phyloP scores from a whole-genome alignment of 2,888 invertebrate genomes.

The Volucella bombylans region DNA sequence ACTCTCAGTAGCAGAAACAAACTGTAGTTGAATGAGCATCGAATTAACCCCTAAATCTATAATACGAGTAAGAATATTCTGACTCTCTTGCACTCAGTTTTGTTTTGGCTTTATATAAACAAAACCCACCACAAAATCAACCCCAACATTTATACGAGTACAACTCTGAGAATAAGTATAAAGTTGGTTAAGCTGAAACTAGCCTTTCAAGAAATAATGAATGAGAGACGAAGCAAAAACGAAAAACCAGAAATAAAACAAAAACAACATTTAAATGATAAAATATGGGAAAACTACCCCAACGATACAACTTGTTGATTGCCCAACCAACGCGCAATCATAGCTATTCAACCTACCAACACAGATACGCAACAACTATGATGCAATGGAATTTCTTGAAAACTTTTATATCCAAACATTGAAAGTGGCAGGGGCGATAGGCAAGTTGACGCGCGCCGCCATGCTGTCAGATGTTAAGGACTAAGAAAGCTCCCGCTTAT shows the following conservation, averaged over 20 bases:
- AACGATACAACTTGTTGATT: constrained; percentile 73
- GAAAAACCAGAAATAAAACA: not conserved
- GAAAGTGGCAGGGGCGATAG: not conserved
- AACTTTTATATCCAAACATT: constrained; percentile 51
- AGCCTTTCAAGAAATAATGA: constrained; percentile 42
- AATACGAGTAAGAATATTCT: not conserved
- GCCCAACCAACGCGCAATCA: constrained; percentile 65
- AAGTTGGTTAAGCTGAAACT: constrained; percentile 18
- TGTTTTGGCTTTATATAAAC: constrained; percentile 11
- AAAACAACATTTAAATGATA: not conserved
- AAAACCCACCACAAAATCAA: not conserved
- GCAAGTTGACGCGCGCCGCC: constrained; percentile 1
- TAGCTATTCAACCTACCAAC: constrained; percentile 66
- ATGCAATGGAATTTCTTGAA: constrained; percentile 67
- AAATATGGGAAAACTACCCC: constrained; percentile 60
- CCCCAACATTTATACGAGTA: constrained; percentile 1
- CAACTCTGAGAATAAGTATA: constrained; percentile 27
- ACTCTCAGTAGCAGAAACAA: constrained; percentile 11
- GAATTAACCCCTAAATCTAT: constrained; percentile 65
- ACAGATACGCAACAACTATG: constrained; percentile 46
- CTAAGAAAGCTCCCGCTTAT: constrained; percentile 49
- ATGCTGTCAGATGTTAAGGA: constrained; percentile 52
- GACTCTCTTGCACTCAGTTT: constrained; percentile 45
- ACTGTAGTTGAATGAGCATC: constrained; percentile 55
- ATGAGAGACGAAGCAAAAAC: constrained; percentile 47